phyloP scores from a whole-genome alignment of 1,140 invertebrate genomes.

The Conopomorpha cramerella region DNA sequence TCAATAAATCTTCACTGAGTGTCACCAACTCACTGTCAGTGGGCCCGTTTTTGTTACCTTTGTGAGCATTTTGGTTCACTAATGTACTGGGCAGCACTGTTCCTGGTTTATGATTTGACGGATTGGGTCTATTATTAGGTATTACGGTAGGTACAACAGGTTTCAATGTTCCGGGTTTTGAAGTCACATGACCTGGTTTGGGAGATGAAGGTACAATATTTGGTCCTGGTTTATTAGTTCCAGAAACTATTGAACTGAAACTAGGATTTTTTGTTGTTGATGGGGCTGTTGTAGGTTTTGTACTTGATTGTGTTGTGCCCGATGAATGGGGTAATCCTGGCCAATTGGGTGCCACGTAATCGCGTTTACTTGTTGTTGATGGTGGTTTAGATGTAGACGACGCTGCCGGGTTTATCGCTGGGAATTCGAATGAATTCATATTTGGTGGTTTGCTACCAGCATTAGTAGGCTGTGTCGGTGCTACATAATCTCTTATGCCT shows the following conservation, averaged over 20 bases:
- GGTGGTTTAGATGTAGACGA: slow-evolving; percentile 39
- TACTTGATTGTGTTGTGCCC: slow-evolving; percentile 1
- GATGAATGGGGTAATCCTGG: slow-evolving; percentile 5
- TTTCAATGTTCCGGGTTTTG: no score
- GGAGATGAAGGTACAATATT: slow-evolving; percentile 4
- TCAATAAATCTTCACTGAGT: slow-evolving; percentile 72
- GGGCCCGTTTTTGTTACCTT: slow-evolving; percentile 16
- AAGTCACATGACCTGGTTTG: slow-evolving; percentile 3
- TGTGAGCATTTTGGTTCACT: slow-evolving; percentile 24
- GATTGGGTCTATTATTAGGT: neutral
- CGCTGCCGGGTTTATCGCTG: slow-evolving; percentile 14
- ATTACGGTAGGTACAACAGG: neutral
- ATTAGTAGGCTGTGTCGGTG: neutral
- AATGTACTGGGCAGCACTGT: slow-evolving; percentile 47
- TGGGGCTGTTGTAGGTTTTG: slow-evolving; percentile 7
- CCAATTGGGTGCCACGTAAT: slow-evolving; percentile 6
- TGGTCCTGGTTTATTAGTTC: slow-evolving; percentile 17
- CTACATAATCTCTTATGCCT: slow-evolving; percentile 1
- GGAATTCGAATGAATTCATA: slow-evolving; percentile 37
- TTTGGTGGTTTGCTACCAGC: neutral
- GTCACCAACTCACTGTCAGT: slow-evolving; percentile 67
- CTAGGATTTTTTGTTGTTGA: slow-evolving; percentile 24
- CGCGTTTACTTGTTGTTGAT: slow-evolving; percentile 18
- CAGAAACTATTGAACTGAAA: slow-evolving; percentile 26
- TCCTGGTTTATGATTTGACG: slow-evolving; percentile 5